A percentile compares a stretch with the other conserved stretches of the same genome.
Evolutionary conservation across 2,113 vertebrate species (phyloP).

Genomic region (Malurus elegans): DNA sequence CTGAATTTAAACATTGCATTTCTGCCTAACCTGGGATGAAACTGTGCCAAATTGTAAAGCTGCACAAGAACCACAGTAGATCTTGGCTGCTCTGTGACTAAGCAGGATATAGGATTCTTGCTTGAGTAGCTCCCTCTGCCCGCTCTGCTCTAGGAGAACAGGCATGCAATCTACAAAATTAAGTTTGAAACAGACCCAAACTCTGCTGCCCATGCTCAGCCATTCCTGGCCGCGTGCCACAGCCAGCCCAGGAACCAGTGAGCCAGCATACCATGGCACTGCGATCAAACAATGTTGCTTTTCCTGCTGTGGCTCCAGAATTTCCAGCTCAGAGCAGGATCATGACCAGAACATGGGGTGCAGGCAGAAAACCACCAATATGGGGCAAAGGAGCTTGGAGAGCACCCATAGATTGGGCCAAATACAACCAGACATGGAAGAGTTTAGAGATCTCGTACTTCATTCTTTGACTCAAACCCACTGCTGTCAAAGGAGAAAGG

Average conservation of each 20-base stretch:
- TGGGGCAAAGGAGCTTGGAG: not conserved
- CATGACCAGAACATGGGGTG: not conserved
- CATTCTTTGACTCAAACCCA: not conserved
- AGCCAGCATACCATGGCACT: not conserved
- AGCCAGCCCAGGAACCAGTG: not conserved
- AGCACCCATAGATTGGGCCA: fast-evolving
- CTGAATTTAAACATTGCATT: not conserved
- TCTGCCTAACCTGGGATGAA: not conserved
- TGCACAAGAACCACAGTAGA: not conserved
- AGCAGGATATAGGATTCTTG: not conserved
- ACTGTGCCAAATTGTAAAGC: not conserved
- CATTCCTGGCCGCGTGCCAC: fast-evolving
- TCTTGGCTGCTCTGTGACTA: not conserved
- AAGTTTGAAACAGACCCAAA: not conserved
- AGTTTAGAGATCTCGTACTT: not conserved
- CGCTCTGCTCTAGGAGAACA: not conserved
- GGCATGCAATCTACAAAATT: not conserved
- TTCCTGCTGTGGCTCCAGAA: not conserved
- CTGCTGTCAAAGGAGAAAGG: not conserved
- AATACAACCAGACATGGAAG: not conserved
- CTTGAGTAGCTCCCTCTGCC: not conserved
- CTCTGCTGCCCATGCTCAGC: not conserved
- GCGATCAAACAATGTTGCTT: not conserved
- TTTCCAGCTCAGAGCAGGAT: not conserved
- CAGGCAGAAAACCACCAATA: not conserved